Evolutionary conservation across 2,888 invertebrate species (phyloP).

Genomic region (Graphium colonna): DNA sequence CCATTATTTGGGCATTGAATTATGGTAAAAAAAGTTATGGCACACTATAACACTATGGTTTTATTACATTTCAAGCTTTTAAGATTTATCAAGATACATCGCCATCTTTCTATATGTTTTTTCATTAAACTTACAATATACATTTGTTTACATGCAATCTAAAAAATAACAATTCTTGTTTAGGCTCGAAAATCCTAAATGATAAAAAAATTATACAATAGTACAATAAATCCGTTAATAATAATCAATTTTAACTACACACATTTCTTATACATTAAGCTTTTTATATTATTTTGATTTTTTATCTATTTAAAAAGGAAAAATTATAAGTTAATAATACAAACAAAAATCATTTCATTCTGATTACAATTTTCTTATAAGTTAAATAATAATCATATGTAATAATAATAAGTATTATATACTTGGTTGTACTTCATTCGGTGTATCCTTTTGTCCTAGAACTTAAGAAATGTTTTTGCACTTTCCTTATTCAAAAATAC

Average conservation of each 20-base stretch:
- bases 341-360: neutral
- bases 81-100: neutral
- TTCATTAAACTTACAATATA: too few relatives aligned
- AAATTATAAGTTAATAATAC: neutral
- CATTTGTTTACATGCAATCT: too few relatives aligned
- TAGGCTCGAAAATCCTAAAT: too few relatives aligned
- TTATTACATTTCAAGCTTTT: neutral
- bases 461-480: conserved; percentile 7
- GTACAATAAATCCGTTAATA: too few relatives aligned
- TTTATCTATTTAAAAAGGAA: neutral
- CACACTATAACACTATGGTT: neutral
- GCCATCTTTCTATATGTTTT: too few relatives aligned
- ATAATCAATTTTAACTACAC: neutral
- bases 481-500: conserved; percentile 6
- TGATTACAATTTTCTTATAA: neutral
- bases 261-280: neutral
- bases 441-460: conserved; percentile 8
- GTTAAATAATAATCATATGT: neutral
- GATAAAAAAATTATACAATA: too few relatives aligned
- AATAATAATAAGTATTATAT: neutral
- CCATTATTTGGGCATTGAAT: neutral
- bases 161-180: too few relatives aligned
- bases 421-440: conserved; percentile 2
- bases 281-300: neutral
- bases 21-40: conserved; percentile 1